Evolutionary conservation across 2,888 invertebrate species (phyloP).

Genomic region (Netelia melanura): DNA sequence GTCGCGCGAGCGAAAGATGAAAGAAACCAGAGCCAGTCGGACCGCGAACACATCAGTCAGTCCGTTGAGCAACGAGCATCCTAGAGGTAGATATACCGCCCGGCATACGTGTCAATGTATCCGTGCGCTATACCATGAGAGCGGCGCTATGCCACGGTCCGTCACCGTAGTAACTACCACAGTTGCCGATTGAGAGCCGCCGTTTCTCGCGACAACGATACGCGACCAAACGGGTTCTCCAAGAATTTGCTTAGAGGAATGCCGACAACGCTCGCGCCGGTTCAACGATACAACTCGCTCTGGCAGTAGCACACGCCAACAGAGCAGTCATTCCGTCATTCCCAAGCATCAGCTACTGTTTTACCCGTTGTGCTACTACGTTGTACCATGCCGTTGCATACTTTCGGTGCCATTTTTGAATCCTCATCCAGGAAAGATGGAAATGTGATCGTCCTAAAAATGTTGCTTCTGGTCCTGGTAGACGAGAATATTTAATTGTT

Average conservation of each 20-base stretch:
- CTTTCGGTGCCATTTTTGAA: conserved; percentile 30
- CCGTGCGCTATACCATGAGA: conserved; percentile 10
- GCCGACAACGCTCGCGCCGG: conserved; percentile 74
- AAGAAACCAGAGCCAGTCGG: conserved; percentile 26
- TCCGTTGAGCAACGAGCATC: conserved; percentile 44
- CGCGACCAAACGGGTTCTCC: conserved; percentile 81
- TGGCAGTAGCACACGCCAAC: conserved; percentile 74
- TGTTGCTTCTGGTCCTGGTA: background rate
- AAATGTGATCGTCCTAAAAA: background rate
- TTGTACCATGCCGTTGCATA: conserved; percentile 40
- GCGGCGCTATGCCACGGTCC: conserved; percentile 57
- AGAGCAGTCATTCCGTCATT: conserved; percentile 69
- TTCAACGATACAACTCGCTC: conserved; percentile 76
- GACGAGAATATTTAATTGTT: background rate
- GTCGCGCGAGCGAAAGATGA: background rate
- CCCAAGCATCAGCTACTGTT: conserved; percentile 62
- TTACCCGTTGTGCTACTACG: conserved; percentile 58
- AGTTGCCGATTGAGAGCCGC: conserved; percentile 69
- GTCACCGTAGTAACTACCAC: conserved; percentile 51
- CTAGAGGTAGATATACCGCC: conserved; percentile 20
- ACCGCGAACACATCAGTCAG: conserved; percentile 36
- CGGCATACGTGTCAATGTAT: background rate
- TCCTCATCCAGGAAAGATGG: conserved; percentile 3
- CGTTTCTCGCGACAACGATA: conserved; percentile 73
- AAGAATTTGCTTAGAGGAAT: conserved; percentile 82